These are phyloP conservation scores for Polylopha cassiicola DNA, from an alignment of 2,888 invertebrate species.

Conservation along the genomic window DNA sequence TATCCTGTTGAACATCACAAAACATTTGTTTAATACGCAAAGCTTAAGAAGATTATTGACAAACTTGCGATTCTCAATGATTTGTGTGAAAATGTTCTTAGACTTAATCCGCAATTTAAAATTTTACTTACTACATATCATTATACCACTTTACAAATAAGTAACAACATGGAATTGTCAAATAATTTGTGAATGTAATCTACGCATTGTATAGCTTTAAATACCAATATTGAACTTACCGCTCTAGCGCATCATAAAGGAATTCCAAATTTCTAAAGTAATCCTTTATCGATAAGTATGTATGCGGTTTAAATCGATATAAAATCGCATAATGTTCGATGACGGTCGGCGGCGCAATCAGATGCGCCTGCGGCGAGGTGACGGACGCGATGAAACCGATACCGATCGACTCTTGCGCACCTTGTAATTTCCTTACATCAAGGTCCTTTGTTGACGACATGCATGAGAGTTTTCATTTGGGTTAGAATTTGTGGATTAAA, in stretches of 20 bases:
- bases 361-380: conserved; percentile 60
- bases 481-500: no score
- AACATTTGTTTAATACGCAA: conserved; percentile 64
- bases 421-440: conserved; percentile 46
- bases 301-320: conserved; percentile 50
- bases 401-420: conserved; percentile 47
- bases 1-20: conserved; percentile 53
- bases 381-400: conserved; percentile 59
- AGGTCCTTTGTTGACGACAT: conserved; percentile 27
- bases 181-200: no score
- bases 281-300: no score
- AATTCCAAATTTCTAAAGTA: no score
- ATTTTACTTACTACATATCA: no score
- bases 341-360: conserved; percentile 50
- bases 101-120: no score
- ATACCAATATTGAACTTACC: neutral
- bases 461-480: neutral
- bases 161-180: no score
- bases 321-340: conserved; percentile 57
- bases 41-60: conserved; percentile 50
- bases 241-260: no score
- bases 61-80: conserved; percentile 40
- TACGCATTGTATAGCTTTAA: no score
- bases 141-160: no score
- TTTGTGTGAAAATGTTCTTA: conserved; percentile 40